Evolutionary conservation across 1,140 invertebrate genomes (phyloP), one percentile per base, ranked within the genome.

Genomic region (Saccostrea echinata): DNA sequence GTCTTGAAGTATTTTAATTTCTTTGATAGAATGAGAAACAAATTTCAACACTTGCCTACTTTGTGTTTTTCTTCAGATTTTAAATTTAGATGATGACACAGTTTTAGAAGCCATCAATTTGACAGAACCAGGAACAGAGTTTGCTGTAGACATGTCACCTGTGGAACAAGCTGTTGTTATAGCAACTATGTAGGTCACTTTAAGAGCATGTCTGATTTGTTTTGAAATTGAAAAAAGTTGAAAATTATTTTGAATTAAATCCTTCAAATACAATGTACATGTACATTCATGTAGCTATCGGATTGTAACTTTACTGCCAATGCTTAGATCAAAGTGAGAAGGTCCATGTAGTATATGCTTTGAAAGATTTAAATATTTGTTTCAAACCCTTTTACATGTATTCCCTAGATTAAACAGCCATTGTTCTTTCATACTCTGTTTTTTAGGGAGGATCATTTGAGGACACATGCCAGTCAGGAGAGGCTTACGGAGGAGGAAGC

Each of bases 151-250:
- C 55, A 92, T 98, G n/a, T 96, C 96, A 16, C 96, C 96, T 84
- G 92, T 97, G 51, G 97, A 98, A 91, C 98, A 98, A 94, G 96
- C 96, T 80, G 94, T 97, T n/a, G 95, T 98, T 71, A 94, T 98
- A 76, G 95, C 96, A 51, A 95, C 96, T 89, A 96, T 97, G 96
- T 97, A 96, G 96, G 95, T 91, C 68, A 27, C n/a, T 21, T 8
- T 57, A 21, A 27, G 12, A 51, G 8, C 52, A 53, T n/a, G 43
- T 55, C n/a, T 27, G 71, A 33, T 30, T 86, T 43, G 43, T 43
- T 43, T 43, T 43, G n/a, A n/a, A n/a, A n/a, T n/a, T n/a, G n/a
- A n/a, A n/a, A n/a, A n/a, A n/a, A n/a, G n/a, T n/a, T n/a, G n/a
- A n/a, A 43, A 43, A 43, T 43, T 43, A 43, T 43, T n/a, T 43